Evolutionary conservation across 1,140 invertebrate species (phyloP), one percentile per base, ranked within the genome.

Genomic region (Papilio polytes): DNA sequence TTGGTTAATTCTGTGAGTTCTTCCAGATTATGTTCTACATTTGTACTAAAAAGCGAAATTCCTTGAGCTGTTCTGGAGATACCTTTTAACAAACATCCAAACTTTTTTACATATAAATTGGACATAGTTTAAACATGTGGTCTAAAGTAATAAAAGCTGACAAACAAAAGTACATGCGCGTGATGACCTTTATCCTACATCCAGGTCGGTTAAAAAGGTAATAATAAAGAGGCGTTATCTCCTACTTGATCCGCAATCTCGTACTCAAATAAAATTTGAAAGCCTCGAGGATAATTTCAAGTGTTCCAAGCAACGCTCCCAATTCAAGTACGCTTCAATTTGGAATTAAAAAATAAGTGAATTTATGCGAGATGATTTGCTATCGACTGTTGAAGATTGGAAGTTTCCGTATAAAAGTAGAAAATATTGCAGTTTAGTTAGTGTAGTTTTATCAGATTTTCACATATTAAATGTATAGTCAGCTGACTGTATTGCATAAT

Each of bases 281-380:
- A 51, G 46, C 15, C 74, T 31, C 9, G 48, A 76, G 74, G n/a
- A 76, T 22, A 76, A 76, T 46, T 76, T 76, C 48, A 76, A 76
- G 74, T 76, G 74, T 76, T 51, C 46, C 46, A 76, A 76, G 48
- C 63, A 70, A 70, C 63, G 63, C 63, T 70, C 15, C 15, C 63
- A 18, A 31, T 26, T 31, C 63, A 70, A 70, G 63, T 31, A 36
- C 26, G 4, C 63, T 70, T 31, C 26, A 70, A 70, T 70, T 70
- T 15, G 3, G 63, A 70, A 70, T 70, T 15, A 63, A 66, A 66
- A 66, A 70, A 70, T 66, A 70, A 70, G 26, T 70, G 6, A 70
- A 3, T 13, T 70, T 70, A 20, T 70, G 1, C 36, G 10, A 26
- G 1, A 31, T 70, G 13, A 70, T 70, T 70, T 70, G 3, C 22